phyloP scores from a whole-genome alignment of 1,140 invertebrate genomes.

The Catajapyx aquilonaris region DNA sequence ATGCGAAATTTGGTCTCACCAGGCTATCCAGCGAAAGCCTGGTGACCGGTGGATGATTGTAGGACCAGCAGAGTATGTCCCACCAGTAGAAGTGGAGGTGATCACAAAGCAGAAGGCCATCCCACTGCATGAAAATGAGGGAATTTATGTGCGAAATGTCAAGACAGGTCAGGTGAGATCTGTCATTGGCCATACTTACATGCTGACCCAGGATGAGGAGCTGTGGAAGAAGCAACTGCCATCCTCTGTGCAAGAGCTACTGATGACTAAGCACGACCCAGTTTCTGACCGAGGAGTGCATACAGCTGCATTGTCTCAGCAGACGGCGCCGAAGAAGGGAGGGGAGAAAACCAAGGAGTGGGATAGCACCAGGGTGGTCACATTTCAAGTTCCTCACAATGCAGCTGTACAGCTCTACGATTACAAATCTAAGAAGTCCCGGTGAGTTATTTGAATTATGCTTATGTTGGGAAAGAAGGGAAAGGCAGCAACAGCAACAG shows the following conservation, averaged over 20 bases:
- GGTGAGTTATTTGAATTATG: slow-evolving; percentile 14
- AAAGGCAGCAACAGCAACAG: no score
- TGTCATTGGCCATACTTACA: slow-evolving; percentile 28
- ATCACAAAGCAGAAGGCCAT: slow-evolving; percentile 24
- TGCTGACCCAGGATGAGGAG: slow-evolving; percentile 31
- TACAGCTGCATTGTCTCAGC: slow-evolving; percentile 2
- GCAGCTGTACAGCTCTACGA: slow-evolving; percentile 32
- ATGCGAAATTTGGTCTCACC: no score
- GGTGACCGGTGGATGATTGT: slow-evolving; percentile 30
- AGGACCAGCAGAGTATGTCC: slow-evolving; percentile 28
- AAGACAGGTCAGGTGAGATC: slow-evolving; percentile 26
- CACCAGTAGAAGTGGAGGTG: slow-evolving; percentile 28
- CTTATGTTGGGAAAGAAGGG: not conserved
- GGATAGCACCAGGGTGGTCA: slow-evolving; percentile 22
- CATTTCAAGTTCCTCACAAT: slow-evolving; percentile 30
- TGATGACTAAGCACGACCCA: slow-evolving; percentile 19
- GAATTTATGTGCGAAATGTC: slow-evolving; percentile 29
- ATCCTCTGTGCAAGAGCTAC: slow-evolving; percentile 20
- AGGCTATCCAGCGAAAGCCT: no score
- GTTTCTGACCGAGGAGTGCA: slow-evolving; percentile 20
- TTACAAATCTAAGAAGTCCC: slow-evolving; percentile 28
- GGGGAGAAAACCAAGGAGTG: no score
- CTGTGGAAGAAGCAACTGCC: slow-evolving; percentile 27
- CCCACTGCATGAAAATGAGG: slow-evolving; percentile 30
- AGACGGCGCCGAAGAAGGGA: slow-evolving; percentile 5